These are phyloP conservation scores for Timandra comae DNA, from an alignment of 2,888 invertebrate genomes.

Conservation along the genomic window DNA sequence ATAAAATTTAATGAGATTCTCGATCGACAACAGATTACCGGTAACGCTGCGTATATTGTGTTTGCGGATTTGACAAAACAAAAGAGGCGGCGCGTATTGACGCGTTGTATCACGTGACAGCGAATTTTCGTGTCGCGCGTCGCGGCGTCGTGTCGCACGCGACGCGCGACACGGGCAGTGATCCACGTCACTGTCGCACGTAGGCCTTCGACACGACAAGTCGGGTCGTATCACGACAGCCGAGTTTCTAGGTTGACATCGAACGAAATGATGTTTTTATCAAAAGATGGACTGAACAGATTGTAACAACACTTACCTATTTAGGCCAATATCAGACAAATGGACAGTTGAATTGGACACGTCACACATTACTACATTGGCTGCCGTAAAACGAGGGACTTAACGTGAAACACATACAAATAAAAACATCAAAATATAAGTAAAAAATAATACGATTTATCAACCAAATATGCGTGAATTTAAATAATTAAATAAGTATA, in stretches of 20 bases:
- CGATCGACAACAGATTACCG: neutral
- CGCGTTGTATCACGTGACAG: neutral
- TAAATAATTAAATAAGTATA: conserved; percentile 36
- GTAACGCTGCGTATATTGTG: conserved; percentile 13
- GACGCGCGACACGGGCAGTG: neutral
- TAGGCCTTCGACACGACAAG: no score
- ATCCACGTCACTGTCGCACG: no score
- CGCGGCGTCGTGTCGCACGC: no score
- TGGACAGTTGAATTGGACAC: neutral
- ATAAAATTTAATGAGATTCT: conserved; percentile 5
- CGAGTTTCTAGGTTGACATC: no score
- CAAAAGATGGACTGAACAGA: no score
- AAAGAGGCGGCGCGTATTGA: conserved; percentile 9
- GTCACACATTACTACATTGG: no score
- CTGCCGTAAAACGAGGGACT: neutral
- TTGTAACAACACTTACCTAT: neutral
- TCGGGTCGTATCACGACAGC: no score
- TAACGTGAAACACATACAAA: neutral
- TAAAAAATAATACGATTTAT: conserved; percentile 37
- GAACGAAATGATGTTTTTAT: no score
- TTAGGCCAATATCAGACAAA: neutral
- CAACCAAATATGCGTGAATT: conserved; percentile 34
- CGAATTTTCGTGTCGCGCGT: no score
- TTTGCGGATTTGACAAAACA: conserved; percentile 28
- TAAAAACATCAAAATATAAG: conserved; percentile 28